Conservation (phyloP, 2,888 invertebrate species). For the Tachina fera region DNA sequence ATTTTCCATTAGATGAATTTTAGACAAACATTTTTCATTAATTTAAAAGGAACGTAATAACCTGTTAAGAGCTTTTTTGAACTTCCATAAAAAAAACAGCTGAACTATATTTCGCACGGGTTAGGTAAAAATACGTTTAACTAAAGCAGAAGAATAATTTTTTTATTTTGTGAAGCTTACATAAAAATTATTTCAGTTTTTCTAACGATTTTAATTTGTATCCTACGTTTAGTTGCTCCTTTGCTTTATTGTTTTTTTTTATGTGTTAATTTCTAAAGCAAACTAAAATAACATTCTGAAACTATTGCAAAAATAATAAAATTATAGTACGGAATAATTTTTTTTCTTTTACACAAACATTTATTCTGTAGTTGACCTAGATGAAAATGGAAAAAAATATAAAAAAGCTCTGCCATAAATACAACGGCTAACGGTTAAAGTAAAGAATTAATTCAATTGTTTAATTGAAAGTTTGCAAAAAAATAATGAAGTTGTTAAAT, state of each 20-base stretch:
- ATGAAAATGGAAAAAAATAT: conserved; percentile 43
- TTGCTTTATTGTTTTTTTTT: conserved; percentile 1
- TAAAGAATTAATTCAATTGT: conserved; percentile 49
- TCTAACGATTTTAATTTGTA: conserved; percentile 11
- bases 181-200: conserved; percentile 12
- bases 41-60: not conserved
- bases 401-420: not conserved
- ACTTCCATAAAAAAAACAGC: not conserved
- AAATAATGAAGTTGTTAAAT: conserved; percentile 34
- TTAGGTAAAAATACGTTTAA: not conserved
- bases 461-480: conserved; percentile 39
- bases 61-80: not conserved
- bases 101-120: not conserved
- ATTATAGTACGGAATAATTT: conserved; percentile 41
- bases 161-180: not conserved
- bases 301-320: conserved; percentile 44
- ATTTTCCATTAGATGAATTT: not conserved
- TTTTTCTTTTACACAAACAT: conserved; percentile 40
- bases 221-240: conserved; percentile 16
- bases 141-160: not conserved
- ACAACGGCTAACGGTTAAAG: conserved; percentile 15
- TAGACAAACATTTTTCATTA: conserved; percentile 1
- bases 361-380: conserved; percentile 56
- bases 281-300: conserved; percentile 33
- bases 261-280: conserved; percentile 29